phyloP scores from a whole-genome alignment of 1,140 invertebrate genomes.

The Lucilia cuprina region DNA sequence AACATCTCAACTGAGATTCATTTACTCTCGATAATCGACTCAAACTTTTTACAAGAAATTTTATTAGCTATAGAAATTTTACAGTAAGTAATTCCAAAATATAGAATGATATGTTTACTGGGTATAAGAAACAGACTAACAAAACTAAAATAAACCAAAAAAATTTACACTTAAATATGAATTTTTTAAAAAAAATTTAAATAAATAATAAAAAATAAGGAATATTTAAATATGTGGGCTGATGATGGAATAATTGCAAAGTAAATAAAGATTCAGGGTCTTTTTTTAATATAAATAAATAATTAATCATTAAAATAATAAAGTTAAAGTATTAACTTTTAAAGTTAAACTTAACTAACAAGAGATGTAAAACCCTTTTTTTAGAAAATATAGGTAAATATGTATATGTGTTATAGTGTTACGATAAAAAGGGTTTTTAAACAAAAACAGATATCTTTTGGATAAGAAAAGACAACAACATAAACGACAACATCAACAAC shows the following conservation, averaged over 20 bases:
- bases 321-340: neutral
- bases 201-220: neutral
- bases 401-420: neutral
- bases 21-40: no score
- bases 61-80: no score
- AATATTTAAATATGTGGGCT: neutral
- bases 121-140: neutral
- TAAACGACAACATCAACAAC: neutral
- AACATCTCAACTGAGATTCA: no score
- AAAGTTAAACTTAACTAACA: neutral
- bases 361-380: neutral
- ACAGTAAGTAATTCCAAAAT: no score
- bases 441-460: neutral
- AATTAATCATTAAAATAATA: neutral
- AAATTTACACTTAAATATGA: conserved; percentile 6
- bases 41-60: no score
- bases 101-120: neutral
- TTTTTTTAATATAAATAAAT: neutral
- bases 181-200: neutral
- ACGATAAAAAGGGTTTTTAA: neutral
- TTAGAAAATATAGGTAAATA: neutral
- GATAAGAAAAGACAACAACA: neutral
- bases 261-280: neutral
- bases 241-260: conserved; percentile 14
- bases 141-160: neutral